Evolutionary conservation across 2,888 invertebrate species (phyloP).

Genomic region (Xestia sexstrigata): DNA sequence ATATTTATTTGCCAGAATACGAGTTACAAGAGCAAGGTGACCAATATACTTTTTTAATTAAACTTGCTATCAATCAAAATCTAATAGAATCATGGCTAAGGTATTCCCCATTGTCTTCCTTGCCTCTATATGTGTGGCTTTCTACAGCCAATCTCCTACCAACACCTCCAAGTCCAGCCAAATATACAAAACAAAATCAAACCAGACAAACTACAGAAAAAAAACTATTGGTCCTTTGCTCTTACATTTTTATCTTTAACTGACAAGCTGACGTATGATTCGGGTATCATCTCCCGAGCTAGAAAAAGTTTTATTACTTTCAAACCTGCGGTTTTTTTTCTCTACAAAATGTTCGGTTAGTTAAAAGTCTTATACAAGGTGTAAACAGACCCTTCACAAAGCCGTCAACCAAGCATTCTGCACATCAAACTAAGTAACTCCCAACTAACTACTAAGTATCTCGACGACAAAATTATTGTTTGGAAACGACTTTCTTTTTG

Average conservation of each 20-base stretch:
- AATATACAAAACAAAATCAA: not conserved
- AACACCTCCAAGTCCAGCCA: not conserved
- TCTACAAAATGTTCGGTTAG: not conserved
- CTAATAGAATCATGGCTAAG: too few species aligned
- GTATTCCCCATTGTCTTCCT: too few species aligned
- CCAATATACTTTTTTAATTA: not conserved
- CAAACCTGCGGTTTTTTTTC: not conserved
- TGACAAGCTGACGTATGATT: not conserved
- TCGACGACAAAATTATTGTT: too few species aligned
- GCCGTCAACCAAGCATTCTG: too few species aligned
- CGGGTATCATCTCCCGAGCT: not conserved
- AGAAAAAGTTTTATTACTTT: not conserved
- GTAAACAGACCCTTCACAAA: too few species aligned
- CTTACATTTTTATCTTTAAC: not conserved
- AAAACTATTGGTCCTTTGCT: not conserved
- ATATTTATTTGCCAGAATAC: not conserved
- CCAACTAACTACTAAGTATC: too few species aligned
- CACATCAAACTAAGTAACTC: too few species aligned
- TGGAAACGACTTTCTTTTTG: too few species aligned
- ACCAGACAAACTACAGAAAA: not conserved
- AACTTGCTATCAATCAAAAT: too few species aligned
- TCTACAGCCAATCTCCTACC: not conserved
- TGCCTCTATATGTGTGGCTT: not conserved
- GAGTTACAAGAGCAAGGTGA: not conserved
- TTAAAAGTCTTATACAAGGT: too few species aligned